Base-by-base conservation (phyloP, 2,113 vertebrate genomes). In the western clawed frog (Xenopus tropicalis) region DNA sequence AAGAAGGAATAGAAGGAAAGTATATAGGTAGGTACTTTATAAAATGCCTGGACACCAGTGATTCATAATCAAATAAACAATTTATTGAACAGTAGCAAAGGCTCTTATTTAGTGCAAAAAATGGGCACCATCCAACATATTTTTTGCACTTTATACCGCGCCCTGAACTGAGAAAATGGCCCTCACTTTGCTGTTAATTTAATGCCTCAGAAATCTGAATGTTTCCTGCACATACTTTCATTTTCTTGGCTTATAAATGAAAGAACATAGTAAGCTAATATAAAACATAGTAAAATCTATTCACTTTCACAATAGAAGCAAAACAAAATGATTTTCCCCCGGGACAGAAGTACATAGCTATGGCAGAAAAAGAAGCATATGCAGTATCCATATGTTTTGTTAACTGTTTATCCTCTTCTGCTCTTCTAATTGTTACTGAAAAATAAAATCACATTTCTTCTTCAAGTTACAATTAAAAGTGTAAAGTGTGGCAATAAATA, bases 321-420 rank as follows among this genome's bases (percentile, higher is more conserved):
- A 62, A 74, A 23, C 19, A 72, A 12, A 56, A n/a, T 48, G 51
- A 68, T 68, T 61, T 62, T 42, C 17, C 52, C 37, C 42, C 29
- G 10, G 29, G 29, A 1, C 11, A 37, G 57, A 69, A 74, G 48
- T 52, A 51, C 52, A 37, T 63, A 62, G 20, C 51, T 9, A 22
- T 43, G 21, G 52, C 20, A 48, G 23, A 46, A 48, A n/a, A 74
- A 61, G 24, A 44, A 76, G 29, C 58, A 43, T 12, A 24, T 17
- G 69, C 44, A 69, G 42, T 25, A 44, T 61, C 57, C 73, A 69
- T 76, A 56, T 69, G 72, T 61, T 75, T 75, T 62, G n/a, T 54
- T 57, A n/a, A 75, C 69, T 22, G 46, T 69, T 51, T 20, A 29
- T 14, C 63, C 14, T 23, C 20, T 16, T 17, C 19, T 64, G 17